These are phyloP conservation scores for Ochotona princeps DNA, from an alignment of 2,113 vertebrate genomes.

Conservation along the genomic window DNA sequence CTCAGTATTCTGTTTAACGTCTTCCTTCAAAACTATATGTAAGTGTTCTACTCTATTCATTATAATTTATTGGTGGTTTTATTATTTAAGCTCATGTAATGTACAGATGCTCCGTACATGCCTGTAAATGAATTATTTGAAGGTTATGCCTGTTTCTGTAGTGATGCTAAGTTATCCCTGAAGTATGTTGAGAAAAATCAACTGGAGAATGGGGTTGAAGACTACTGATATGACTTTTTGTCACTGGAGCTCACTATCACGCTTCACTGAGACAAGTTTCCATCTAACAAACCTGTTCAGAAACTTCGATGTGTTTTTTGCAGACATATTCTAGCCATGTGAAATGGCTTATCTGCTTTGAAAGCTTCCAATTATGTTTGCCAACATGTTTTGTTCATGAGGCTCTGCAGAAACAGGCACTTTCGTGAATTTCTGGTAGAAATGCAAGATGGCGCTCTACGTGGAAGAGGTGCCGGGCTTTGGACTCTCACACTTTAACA, in stretches of 20 bases:
- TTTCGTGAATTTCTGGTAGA: neutral
- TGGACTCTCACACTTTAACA: neutral
- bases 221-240: neutral
- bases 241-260: neutral
- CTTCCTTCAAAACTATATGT: neutral
- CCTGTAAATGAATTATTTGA: neutral
- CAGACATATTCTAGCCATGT: neutral
- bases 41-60: neutral
- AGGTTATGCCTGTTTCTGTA: neutral
- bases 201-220: neutral
- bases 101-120: neutral
- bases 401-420: neutral
- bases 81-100: neutral
- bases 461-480: too few relatives aligned
- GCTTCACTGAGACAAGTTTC: neutral
- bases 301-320: neutral
- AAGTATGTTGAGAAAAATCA: neutral
- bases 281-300: neutral
- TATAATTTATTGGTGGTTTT: neutral
- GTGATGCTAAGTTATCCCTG: neutral
- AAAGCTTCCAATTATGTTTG: neutral
- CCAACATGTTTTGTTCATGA: neutral
- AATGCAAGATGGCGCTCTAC: neutral
- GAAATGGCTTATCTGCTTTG: neutral
- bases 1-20: too few relatives aligned